These are phyloP conservation scores for Argya squamiceps DNA, from an alignment of 2,797 vertebrate genomes.

Conservation along the genomic window DNA sequence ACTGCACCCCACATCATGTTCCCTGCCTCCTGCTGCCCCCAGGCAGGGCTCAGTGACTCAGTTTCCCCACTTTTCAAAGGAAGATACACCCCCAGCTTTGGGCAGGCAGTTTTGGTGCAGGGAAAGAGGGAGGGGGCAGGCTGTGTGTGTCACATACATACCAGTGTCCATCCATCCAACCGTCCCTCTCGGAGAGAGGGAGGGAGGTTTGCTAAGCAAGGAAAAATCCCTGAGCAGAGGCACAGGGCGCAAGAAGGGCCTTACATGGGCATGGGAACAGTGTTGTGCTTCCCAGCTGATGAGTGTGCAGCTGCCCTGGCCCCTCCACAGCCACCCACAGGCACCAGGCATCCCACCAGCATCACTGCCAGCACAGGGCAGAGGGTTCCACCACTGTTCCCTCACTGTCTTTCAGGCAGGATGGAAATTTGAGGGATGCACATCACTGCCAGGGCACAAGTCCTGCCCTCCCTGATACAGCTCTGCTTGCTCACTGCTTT, in stretches of 20 bases:
- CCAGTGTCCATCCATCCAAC: neutral
- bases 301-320: neutral
- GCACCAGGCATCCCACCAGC: neutral
- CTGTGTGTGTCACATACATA: neutral
- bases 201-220: conserved; percentile 36
- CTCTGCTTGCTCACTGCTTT: neutral
- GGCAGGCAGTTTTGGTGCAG: neutral
- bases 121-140: neutral
- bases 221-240: conserved; percentile 34
- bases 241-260: neutral
- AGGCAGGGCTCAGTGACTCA: neutral
- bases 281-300: neutral
- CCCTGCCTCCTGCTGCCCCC: neutral
- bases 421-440: neutral
- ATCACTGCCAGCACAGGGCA: neutral
- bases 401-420: neutral
- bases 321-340: neutral
- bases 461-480: neutral
- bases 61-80: neutral
- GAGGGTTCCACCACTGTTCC: neutral
- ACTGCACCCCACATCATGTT: neutral
- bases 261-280: conserved; percentile 61
- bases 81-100: neutral
- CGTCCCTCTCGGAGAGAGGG: neutral
- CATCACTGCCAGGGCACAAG: neutral